These are phyloP conservation scores for Catalaphyllia jardinei DNA, from an alignment of 64 coral and sea anemone species.

Conservation along the genomic window DNA sequence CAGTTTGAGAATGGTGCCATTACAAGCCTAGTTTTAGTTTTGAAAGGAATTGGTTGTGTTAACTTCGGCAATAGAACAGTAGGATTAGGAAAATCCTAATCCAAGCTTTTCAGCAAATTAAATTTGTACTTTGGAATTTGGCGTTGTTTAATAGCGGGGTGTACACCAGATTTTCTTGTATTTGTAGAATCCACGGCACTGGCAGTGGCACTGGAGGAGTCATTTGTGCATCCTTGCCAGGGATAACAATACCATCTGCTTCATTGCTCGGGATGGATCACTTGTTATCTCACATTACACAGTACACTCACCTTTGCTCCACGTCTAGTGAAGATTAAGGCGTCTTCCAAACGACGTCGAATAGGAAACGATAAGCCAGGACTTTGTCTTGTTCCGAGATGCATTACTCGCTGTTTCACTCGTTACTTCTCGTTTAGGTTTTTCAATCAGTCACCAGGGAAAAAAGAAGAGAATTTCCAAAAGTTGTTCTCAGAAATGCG, in stretches of 20 bases:
- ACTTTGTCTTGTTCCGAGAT: too few relatives aligned
- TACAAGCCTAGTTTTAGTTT: slow-evolving; percentile 33
- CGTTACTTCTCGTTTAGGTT: too few relatives aligned
- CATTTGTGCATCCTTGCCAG: slow-evolving; percentile 12
- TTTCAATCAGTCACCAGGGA: too few relatives aligned
- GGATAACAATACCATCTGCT: slow-evolving; percentile 38
- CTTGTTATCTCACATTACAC: slow-evolving; percentile 35
- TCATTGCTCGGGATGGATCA: neutral
- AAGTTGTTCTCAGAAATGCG: too few relatives aligned
- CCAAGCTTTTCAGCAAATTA: slow-evolving; percentile 14
- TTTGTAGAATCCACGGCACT: slow-evolving; percentile 48
- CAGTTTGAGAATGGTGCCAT: slow-evolving; percentile 53
- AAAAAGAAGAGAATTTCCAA: too few relatives aligned
- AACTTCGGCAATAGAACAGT: slow-evolving; percentile 22
- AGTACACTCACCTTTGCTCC: too few relatives aligned
- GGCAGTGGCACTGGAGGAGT: slow-evolving; percentile 24
- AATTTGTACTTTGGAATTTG: neutral
- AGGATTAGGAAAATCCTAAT: neutral
- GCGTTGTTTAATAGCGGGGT: slow-evolving; percentile 20
- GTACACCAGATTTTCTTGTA: slow-evolving; percentile 57
- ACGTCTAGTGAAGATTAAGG: too few relatives aligned
- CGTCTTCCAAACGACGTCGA: too few relatives aligned
- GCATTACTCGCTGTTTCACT: too few relatives aligned
- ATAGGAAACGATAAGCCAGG: too few relatives aligned
- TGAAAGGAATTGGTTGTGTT: slow-evolving; percentile 43